phyloP scores from a whole-genome alignment of 2,797 vertebrate species.

The Saxicola maurus region DNA sequence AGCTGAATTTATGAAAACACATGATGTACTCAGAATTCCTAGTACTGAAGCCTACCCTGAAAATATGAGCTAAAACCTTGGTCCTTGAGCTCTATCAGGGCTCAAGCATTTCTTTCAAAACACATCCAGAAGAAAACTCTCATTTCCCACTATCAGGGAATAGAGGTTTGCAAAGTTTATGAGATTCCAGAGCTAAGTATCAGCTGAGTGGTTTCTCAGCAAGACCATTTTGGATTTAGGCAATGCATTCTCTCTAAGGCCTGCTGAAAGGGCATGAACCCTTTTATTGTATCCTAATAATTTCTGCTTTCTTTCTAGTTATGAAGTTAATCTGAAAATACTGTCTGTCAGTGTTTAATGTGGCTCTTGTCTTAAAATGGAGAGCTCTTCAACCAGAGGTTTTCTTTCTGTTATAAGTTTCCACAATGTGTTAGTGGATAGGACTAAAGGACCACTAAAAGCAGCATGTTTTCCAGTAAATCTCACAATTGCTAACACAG shows the following conservation, averaged over 20 bases:
- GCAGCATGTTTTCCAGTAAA: background rate
- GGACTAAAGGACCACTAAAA: background rate
- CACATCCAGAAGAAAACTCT: background rate
- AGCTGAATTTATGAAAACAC: background rate
- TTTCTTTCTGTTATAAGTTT: background rate
- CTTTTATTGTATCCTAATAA: background rate
- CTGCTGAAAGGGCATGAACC: background rate
- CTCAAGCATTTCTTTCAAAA: background rate
- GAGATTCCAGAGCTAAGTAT: background rate
- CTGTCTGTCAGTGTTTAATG: background rate
- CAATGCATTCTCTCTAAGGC: background rate
- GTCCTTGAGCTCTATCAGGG: background rate
- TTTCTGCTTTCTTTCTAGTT: background rate
- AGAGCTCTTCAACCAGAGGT: background rate
- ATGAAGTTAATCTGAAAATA: background rate
- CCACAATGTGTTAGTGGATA: background rate
- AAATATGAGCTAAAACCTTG: background rate
- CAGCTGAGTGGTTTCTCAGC: background rate
- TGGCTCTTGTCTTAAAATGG: background rate
- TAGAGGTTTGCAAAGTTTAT: background rate
- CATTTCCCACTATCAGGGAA: background rate
- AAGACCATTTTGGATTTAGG: background rate
- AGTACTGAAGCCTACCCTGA: background rate
- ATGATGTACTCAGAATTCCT: background rate
- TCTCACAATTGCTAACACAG: background rate